phyloP scores from a whole-genome alignment of 2,113 vertebrate genomes.

The Phalacrocorax brasilianus region DNA sequence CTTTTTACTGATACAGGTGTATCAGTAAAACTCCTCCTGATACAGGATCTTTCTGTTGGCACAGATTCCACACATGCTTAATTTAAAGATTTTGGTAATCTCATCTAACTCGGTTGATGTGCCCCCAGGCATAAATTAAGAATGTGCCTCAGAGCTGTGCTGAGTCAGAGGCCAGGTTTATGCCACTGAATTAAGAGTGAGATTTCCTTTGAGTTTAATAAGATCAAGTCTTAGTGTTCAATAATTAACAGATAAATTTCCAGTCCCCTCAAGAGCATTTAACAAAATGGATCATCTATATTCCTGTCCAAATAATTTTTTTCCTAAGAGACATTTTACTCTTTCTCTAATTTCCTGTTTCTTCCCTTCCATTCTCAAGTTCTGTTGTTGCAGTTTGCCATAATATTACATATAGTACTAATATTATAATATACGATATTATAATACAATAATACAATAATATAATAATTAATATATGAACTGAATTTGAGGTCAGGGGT shows the following conservation, averaged over 20 bases:
- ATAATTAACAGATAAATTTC: background rate
- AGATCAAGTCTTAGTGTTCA: background rate
- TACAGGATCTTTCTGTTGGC: background rate
- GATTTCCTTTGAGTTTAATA: background rate
- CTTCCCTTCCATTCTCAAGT: background rate
- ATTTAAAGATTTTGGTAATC: background rate
- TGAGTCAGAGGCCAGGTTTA: background rate
- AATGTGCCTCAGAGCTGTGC: background rate
- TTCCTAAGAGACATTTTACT: background rate
- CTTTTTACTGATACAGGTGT: background rate
- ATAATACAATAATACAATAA: too few species aligned
- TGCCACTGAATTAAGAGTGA: background rate
- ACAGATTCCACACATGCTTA: background rate
- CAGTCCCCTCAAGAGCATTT: background rate
- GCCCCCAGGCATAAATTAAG: background rate
- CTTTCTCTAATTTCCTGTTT: conserved; percentile 5
- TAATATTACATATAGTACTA: background rate
- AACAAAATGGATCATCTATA: background rate
- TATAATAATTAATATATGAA: background rate
- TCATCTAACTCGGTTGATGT: background rate
- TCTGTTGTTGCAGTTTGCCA: background rate
- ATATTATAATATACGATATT: background rate
- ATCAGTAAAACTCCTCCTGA: background rate
- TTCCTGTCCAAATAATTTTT: background rate
- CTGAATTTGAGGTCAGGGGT: background rate